Evolutionary conservation across 2,113 vertebrate genomes (phyloP).

Genomic region (Pedetes capensis): DNA sequence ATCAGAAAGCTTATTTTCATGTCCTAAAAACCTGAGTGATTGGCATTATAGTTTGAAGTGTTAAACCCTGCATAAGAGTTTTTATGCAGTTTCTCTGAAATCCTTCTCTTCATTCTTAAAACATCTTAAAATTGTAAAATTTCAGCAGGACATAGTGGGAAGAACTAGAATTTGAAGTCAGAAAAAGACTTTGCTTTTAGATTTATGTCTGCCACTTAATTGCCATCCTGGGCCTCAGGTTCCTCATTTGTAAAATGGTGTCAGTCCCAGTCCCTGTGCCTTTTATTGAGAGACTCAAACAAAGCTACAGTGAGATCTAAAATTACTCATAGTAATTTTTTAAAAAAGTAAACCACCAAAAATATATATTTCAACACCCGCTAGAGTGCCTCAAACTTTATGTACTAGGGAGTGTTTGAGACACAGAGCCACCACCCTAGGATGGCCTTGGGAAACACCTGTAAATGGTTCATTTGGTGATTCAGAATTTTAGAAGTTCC

Average conservation of each 20-base stretch:
- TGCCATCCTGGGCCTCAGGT: neutral
- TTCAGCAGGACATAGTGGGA: neutral
- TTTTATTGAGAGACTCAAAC: neutral
- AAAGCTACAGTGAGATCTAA: neutral
- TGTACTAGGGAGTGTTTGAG: neutral
- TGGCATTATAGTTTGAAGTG: neutral
- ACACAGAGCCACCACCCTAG: neutral
- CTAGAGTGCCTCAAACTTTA: neutral
- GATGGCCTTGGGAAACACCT: neutral
- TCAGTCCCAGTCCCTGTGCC: neutral
- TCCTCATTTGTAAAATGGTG: neutral
- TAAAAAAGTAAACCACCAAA: neutral
- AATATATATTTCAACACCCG: neutral
- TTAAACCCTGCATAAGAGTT: neutral
- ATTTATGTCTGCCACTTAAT: neutral
- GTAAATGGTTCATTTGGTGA: neutral
- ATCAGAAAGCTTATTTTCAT: neutral
- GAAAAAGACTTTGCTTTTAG: neutral
- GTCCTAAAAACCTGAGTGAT: neutral
- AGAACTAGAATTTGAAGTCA: neutral
- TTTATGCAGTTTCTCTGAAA: neutral
- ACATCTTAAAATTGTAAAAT: neutral
- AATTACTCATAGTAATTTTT: neutral
- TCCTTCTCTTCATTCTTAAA: neutral
- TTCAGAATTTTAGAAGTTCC: conserved; percentile 15